A percentile compares a stretch with the other conserved stretches of the same genome.
These are phyloP conservation scores for Drosophila ogumai DNA, from an alignment of 1,140 invertebrate genomes.

Conservation along the genomic window DNA sequence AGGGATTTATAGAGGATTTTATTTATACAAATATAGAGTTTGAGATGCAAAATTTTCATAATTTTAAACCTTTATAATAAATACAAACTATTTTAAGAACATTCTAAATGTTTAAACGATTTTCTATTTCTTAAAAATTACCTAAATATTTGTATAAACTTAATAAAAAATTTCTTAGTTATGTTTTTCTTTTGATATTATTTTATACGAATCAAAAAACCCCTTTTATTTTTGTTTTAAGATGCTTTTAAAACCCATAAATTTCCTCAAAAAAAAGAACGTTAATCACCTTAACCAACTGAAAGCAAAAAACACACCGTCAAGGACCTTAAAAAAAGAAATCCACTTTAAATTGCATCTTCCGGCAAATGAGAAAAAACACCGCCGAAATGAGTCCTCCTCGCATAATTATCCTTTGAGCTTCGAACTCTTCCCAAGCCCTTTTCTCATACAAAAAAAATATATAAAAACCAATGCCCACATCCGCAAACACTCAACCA, in stretches of 20 bases:
- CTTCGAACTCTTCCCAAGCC: conserved; percentile 19
- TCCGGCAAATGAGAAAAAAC: conserved; percentile 31
- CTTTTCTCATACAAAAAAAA: not conserved
- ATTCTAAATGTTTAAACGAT: no score
- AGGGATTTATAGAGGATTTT: not conserved
- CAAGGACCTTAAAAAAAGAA: conserved; percentile 9
- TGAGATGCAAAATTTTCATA: not conserved
- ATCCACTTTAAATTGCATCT: conserved; percentile 39
- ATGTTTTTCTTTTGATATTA: not conserved
- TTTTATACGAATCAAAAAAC: not conserved
- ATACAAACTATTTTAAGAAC: no score
- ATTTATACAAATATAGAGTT: not conserved
- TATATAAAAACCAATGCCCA: conserved; percentile 28
- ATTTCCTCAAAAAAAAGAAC: not conserved
- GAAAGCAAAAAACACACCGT: not conserved
- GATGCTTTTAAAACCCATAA: no score
- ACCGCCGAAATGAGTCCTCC: conserved; percentile 1
- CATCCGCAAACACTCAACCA: conserved; percentile 48
- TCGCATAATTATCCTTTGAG: conserved; percentile 51
- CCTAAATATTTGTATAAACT: no score
- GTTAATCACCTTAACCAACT: conserved; percentile 9
- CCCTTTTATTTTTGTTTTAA: no score
- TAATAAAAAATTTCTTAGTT: not conserved
- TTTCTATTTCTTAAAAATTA: no score
- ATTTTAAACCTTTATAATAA: no score